Conservation (phyloP, 2,888 invertebrate species). For the Aphelenchoides bicaudatus region DNA sequence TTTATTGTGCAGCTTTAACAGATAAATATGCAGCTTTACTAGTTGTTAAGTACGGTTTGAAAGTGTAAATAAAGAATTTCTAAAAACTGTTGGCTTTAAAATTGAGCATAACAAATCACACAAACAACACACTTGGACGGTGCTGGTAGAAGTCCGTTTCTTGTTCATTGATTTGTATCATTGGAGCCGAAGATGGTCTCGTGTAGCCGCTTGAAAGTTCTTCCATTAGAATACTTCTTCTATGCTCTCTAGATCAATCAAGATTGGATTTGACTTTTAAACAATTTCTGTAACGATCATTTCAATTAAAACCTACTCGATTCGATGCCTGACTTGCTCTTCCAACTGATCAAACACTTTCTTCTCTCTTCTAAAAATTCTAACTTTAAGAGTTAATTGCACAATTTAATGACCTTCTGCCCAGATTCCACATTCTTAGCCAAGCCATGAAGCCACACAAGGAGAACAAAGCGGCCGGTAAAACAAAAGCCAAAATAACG, state of each 20-base stretch:
- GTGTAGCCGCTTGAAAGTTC: no score
- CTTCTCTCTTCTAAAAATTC: neutral
- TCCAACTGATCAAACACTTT: neutral
- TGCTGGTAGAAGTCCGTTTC: no score
- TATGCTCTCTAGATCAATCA: neutral
- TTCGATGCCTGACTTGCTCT: neutral
- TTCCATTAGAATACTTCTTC: neutral
- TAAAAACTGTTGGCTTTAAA: no score
- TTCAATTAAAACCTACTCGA: neutral
- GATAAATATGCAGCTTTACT: no score
- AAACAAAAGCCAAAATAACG: neutral
- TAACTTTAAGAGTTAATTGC: neutral
- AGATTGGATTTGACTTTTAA: no score
- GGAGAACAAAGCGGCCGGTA: neutral
- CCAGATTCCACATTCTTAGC: neutral
- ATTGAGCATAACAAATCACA: no score
- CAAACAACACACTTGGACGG: no score
- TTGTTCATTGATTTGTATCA: no score
- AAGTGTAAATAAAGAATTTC: no score
- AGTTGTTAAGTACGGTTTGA: no score
- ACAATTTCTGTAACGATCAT: neutral
- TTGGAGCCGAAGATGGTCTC: no score
- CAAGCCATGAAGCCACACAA: slow-evolving; percentile 2
- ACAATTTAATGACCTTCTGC: neutral
- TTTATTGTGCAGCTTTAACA: no score